Evolutionary conservation across 2,888 invertebrate species (phyloP), one percentile per base, ranked within the genome.

Genomic region (Nasonia oneida): DNA sequence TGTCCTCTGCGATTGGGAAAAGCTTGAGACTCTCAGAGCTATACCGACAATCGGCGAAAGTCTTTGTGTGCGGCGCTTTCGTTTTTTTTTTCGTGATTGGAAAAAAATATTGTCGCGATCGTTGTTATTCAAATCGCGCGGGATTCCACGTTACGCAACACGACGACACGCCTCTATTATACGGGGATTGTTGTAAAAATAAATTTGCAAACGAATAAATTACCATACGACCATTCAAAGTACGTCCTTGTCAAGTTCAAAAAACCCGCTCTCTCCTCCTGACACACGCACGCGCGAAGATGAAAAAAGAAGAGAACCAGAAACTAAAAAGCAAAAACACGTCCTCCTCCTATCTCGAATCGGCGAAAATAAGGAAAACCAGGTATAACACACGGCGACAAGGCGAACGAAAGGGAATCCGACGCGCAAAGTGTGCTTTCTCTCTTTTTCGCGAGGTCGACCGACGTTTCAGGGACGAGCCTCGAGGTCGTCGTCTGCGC

Each of bases 31-130:
- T 42, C 33, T 50, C 14, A 10, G 39, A 42, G 61, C 39, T 18
- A 53, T 53, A 37, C 23, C 1, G 53, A 61, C 82, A 75, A 82
- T 67, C 57, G 42, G 75, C 81, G 84, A 75, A 76, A 81, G 84
- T 80, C 61, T 75, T 18, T 14, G 57, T 18, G n/a, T 18, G 39
- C 18, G 47, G 37, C 14, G 77, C 75, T 75, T 82, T 77, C 76
- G 23, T 18, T 23, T 15, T 18, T 57, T n/a, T 57, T 57, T 53
- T 14, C 29, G 29, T 29, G 1, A 15, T 53, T 53, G 14, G 53
- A 18, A 53, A 39, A 39, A 42, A 8, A 42, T 42, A 42, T 42
- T 42, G 10, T 10, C 42, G 42, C 10, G 42, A 42, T 10, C 1
- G 6, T 42, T 42, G 10, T 8, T 8, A 42, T 42, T 42, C 42